Percentiles rank a stretch among this genome's conserved stretches.
phyloP scores from a whole-genome alignment of 30 jellyfish, hydroid and myxozoan genomes.

The Calvadosia cruxmelitensis region DNA sequence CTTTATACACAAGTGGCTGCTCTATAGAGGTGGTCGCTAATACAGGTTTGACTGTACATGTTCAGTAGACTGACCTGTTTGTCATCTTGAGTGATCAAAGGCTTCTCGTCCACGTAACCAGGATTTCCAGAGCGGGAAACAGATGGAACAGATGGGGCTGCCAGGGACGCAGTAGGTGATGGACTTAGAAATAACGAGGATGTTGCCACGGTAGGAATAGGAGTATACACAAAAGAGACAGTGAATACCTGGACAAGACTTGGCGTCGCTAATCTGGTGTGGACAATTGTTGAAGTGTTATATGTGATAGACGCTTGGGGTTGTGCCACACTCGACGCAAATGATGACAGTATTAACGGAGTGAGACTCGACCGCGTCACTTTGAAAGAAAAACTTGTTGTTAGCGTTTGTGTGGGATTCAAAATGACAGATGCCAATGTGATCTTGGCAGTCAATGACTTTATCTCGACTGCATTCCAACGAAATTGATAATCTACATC shows the following conservation, averaged over 20 bases:
- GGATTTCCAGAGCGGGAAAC: slow-evolving; percentile 58
- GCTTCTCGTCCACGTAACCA: slow-evolving; percentile 51
- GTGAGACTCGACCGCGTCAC: slow-evolving; percentile 8
- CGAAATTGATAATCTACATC: slow-evolving; percentile 29
- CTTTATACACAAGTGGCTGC: too few species aligned
- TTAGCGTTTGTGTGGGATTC: slow-evolving; percentile 4
- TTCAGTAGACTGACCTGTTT: slow-evolving; percentile 36
- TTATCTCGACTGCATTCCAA: slow-evolving; percentile 34
- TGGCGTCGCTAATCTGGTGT: slow-evolving; percentile 7
- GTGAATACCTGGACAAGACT: slow-evolving; percentile 28
- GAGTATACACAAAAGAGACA: slow-evolving; percentile 22
- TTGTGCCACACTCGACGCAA: not conserved
- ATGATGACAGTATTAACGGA: not conserved
- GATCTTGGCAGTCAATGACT: slow-evolving; percentile 23
- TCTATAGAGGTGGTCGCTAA: too few species aligned
- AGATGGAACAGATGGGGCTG: slow-evolving; percentile 1
- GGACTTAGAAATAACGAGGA: slow-evolving; percentile 13
- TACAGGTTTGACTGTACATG: too few species aligned
- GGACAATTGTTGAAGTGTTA: slow-evolving; percentile 24
- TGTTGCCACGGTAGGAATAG: not conserved
- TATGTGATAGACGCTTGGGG: not conserved
- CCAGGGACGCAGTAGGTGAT: not conserved
- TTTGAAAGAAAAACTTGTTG: slow-evolving; percentile 26
- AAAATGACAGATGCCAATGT: slow-evolving; percentile 34
- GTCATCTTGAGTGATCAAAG: slow-evolving; percentile 20